Evolutionary conservation across 2,113 vertebrate species (phyloP).

Genomic region (Mirza zaza): DNA sequence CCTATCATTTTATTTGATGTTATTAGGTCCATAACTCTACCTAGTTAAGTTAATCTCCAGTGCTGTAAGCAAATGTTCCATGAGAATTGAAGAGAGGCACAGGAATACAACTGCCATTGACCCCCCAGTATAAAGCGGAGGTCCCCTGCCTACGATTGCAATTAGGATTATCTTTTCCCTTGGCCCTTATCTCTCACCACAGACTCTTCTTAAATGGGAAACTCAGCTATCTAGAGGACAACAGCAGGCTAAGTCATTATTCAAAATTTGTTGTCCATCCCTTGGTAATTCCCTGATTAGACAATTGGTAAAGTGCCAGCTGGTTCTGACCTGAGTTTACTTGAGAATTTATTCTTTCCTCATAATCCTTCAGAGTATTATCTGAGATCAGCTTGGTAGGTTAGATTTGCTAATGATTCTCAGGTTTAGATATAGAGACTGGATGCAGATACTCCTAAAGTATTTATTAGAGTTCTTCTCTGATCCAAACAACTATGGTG

Average conservation of each 20-base stretch:
- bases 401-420: neutral
- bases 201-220: slow-evolving; percentile 48
- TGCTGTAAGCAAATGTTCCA: neutral
- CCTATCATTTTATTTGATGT: neutral
- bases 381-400: neutral
- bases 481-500: neutral
- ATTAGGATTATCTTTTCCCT: slow-evolving; percentile 52
- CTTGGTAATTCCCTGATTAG: slow-evolving; percentile 10
- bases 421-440: neutral
- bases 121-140: neutral
- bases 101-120: neutral
- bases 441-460: neutral
- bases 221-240: neutral
- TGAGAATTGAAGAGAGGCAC: neutral
- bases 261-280: slow-evolving; percentile 10
- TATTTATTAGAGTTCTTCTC: neutral
- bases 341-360: neutral
- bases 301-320: neutral
- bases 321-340: neutral
- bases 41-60: neutral
- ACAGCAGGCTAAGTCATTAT: slow-evolving; percentile 20
- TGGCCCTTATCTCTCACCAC: slow-evolving; percentile 14
- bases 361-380: slow-evolving; percentile 3
- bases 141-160: neutral
- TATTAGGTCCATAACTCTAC: neutral